phyloP scores from a whole-genome alignment of 2,888 invertebrate species.

The Pristionchus entomophagus region DNA sequence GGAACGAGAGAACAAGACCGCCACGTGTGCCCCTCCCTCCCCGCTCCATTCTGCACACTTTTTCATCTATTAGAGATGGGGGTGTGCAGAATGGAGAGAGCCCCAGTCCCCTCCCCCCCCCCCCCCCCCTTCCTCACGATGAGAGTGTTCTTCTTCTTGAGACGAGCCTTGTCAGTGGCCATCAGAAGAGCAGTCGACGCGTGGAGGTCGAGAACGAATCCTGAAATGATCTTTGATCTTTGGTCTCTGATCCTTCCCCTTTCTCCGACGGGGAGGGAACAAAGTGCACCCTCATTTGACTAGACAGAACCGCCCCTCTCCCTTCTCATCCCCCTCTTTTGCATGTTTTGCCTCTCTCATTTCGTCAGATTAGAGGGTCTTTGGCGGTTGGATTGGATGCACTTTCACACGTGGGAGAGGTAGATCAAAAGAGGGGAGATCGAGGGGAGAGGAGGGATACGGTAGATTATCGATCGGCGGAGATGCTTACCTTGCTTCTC shows the following conservation, averaged over 20 bases:
- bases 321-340: background rate
- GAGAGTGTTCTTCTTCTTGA: background rate
- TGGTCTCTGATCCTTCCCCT: background rate
- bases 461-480: background rate
- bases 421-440: background rate
- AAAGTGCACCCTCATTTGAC: background rate
- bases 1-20: no score
- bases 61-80: no score
- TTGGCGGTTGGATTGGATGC: no score
- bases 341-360: background rate
- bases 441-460: background rate
- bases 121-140: background rate
- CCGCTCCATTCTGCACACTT: no score
- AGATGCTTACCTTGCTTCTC: slow-evolving; percentile 32
- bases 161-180: slow-evolving; percentile 4
- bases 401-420: background rate
- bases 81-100: no score
- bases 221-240: background rate
- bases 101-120: background rate
- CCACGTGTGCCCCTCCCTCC: no score
- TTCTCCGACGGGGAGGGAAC: background rate
- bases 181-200: background rate
- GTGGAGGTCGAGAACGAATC: slow-evolving; percentile 28
- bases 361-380: background rate
- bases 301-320: background rate